Percentiles rank a stretch among this genome's conserved stretches.
Evolutionary conservation across 2,888 invertebrate genomes (phyloP).

Genomic region (Clistopyga incitator): DNA sequence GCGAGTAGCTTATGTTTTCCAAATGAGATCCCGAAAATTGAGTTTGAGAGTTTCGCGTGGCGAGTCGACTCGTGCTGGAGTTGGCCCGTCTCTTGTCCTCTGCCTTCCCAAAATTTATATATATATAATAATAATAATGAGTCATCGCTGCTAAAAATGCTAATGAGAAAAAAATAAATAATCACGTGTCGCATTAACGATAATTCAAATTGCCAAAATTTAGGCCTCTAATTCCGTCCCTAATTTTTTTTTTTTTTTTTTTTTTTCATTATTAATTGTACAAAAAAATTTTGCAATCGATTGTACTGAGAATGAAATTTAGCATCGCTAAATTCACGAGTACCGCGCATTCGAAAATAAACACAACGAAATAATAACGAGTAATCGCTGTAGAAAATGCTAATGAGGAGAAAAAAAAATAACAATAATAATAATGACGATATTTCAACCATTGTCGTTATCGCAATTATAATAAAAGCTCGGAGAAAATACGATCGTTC

Average conservation of each 20-base stretch:
- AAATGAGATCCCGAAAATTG: conserved; percentile 84
- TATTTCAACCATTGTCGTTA: neutral
- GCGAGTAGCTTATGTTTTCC: conserved; percentile 83
- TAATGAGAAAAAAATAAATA: neutral
- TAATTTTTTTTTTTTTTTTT: no score
- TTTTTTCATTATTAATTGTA: no score
- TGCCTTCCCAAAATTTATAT: neutral
- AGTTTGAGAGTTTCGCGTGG: conserved; percentile 76
- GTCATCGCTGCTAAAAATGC: neutral
- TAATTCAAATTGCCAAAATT: no score
- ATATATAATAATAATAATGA: neutral
- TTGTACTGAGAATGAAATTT: no score
- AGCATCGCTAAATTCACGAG: no score
- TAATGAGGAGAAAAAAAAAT: no score
- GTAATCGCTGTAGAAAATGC: no score
- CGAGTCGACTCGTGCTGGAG: conserved; percentile 13
- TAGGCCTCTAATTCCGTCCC: no score
- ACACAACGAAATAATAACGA: no score
- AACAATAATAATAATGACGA: neutral
- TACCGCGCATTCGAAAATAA: neutral
- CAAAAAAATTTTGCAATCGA: no score
- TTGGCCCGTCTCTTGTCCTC: neutral
- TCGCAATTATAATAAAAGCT: neutral
- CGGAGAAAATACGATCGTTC: neutral
- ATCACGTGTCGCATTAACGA: no score